Evolutionary conservation across 2,888 invertebrate genomes (phyloP).

Genomic region (Lasioglossum lativentre): DNA sequence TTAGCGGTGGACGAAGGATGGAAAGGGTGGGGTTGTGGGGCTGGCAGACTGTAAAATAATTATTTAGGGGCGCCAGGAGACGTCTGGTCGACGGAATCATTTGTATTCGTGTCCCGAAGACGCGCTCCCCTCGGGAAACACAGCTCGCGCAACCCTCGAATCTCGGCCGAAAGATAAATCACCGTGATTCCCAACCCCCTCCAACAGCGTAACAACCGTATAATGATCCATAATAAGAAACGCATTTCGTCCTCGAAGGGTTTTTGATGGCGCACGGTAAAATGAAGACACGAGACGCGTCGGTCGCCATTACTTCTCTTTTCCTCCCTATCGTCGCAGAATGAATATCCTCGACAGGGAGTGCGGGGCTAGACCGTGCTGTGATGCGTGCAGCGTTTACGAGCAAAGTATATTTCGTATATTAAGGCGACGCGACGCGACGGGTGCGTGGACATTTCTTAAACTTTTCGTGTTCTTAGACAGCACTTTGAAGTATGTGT

Average conservation of each 20-base stretch:
- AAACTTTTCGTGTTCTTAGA: background rate
- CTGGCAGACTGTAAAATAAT: constrained; percentile 43
- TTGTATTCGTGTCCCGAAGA: constrained; percentile 43
- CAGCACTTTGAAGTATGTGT: background rate
- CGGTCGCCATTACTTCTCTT: constrained; percentile 9
- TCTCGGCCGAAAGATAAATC: constrained; percentile 47
- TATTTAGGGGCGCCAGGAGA: constrained; percentile 40
- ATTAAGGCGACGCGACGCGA: too few species aligned
- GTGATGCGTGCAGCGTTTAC: too few species aligned
- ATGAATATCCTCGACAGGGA: background rate
- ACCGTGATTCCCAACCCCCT: constrained; percentile 21
- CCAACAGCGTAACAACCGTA: constrained; percentile 38
- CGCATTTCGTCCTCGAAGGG: constrained; percentile 47
- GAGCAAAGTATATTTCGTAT: background rate
- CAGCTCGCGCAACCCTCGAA: constrained; percentile 21
- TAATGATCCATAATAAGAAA: constrained; percentile 63
- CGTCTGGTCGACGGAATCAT: constrained; percentile 28
- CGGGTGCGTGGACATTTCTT: background rate
- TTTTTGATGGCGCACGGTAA: constrained; percentile 26
- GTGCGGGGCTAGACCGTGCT: too few species aligned
- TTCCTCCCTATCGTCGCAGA: background rate
- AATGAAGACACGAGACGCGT: constrained; percentile 6
- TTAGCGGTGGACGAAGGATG: background rate
- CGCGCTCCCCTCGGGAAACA: background rate
- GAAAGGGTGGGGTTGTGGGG: constrained; percentile 9